These are phyloP conservation scores for Trissolcus basalis DNA, from an alignment of 1,140 invertebrate species.

Conservation along the genomic window DNA sequence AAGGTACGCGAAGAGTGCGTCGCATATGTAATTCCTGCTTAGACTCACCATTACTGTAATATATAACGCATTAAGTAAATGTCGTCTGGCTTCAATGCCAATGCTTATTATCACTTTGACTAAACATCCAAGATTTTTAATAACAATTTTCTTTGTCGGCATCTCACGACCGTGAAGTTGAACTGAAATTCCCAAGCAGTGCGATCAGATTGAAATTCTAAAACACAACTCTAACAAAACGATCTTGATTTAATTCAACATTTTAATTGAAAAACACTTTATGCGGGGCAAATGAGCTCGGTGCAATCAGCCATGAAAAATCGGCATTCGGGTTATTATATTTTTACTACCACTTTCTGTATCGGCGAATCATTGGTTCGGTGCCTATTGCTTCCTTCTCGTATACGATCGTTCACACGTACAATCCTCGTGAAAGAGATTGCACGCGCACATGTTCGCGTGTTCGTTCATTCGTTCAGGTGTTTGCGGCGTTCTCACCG, in stretches of 20 bases:
- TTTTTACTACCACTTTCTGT: slow-evolving; percentile 26
- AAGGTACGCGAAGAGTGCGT: slow-evolving; percentile 71
- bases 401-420: slow-evolving; percentile 36
- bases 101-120: slow-evolving; percentile 43
- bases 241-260: too few relatives aligned
- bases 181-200: too few relatives aligned
- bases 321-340: background rate
- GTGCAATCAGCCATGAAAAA: too few relatives aligned
- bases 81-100: slow-evolving; percentile 59
- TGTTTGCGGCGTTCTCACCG: slow-evolving; percentile 67
- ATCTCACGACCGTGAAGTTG: background rate
- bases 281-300: too few relatives aligned
- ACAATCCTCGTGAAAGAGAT: slow-evolving; percentile 41
- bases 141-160: slow-evolving; percentile 23
- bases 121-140: slow-evolving; percentile 27
- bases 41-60: slow-evolving; percentile 72
- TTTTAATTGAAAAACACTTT: too few relatives aligned
- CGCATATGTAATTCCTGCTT: slow-evolving; percentile 74
- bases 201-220: slow-evolving; percentile 10
- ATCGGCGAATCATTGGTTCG: slow-evolving; percentile 3
- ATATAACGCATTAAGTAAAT: slow-evolving; percentile 69
- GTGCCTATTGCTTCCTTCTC: slow-evolving; percentile 21
- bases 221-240: too few relatives aligned
- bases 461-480: slow-evolving; percentile 60
- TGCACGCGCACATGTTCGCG: slow-evolving; percentile 53